Conservation (phyloP, 1,140 invertebrate genomes). For the Drosophila pectinifera region DNA sequence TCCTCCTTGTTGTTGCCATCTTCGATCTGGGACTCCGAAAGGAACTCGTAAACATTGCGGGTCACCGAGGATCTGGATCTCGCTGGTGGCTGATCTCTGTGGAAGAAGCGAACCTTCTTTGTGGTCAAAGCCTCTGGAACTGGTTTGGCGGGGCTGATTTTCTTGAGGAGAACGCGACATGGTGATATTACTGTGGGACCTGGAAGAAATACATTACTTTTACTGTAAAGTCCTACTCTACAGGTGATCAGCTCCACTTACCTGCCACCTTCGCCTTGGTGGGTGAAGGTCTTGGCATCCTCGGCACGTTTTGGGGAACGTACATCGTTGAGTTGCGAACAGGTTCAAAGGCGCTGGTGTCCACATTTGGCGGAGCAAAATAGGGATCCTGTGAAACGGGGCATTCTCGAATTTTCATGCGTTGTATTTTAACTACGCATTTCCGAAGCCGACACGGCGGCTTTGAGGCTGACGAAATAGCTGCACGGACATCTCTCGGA, state of each 20-base stretch:
- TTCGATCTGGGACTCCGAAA: slow-evolving; percentile 69
- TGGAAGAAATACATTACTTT: background rate
- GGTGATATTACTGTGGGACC: background rate
- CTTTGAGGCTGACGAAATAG: background rate
- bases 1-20: slow-evolving; percentile 46
- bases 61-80: slow-evolving; percentile 50
- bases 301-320: background rate
- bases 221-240: no score
- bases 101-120: slow-evolving; percentile 48
- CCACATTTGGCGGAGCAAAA: background rate
- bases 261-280: background rate
- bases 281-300: background rate
- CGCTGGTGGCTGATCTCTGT: slow-evolving; percentile 39
- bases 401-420: slow-evolving; percentile 15
- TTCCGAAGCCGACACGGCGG: slow-evolving; percentile 14
- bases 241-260: background rate
- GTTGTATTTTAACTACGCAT: slow-evolving; percentile 53
- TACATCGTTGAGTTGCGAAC: slow-evolving; percentile 53
- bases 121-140: background rate
- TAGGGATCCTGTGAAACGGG: background rate
- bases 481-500: background rate
- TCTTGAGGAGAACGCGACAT: background rate
- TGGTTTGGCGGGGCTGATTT: background rate
- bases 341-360: slow-evolving; percentile 43
- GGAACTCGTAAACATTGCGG: slow-evolving; percentile 71